Evolutionary conservation across 2,888 invertebrate species (phyloP), one percentile per base, ranked within the genome.

Genomic region (Hirtodrosophila trivittata): DNA sequence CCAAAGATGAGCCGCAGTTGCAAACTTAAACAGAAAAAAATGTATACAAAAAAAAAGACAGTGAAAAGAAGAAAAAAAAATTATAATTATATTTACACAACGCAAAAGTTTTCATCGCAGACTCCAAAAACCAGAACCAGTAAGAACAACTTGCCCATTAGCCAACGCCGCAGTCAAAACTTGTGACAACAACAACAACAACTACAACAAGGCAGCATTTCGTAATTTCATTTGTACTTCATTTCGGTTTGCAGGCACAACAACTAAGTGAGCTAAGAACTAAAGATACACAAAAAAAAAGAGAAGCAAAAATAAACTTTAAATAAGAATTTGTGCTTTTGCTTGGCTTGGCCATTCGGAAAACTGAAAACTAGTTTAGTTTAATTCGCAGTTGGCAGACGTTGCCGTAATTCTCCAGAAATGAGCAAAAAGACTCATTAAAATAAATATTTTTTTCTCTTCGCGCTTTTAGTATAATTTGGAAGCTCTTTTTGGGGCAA

Each of bases 291-390:
- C 14, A 28, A 43, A 30, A 26, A 16, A 49, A 14, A 32, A 42
- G 51, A 43, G 16, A 51, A 50, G 45, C 46, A 43, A 25, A 26
- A 41, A 43, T 35, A 38, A 12, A 37, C 33, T 32, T 55, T 26
- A 52, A 68, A 51, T 72, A 57, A 43, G 60, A 68, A 76, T 78
- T 63, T 68, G 33, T 21, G 55, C 50, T 56, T 62, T 52, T 47
- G 50, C 16, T 33, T 21, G 32, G 50, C 16, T 33, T 21, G 32
- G 13, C 46, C 43, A 49, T 50, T 77, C 41, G 51, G 64, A 58
- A 81, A 78, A 77, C 62, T 47, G 54, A 67, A 82, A 78, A 85
- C 78, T 68, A 78, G 78, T 78, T 85, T 85, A 60, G 83, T 66
- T 77, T 59, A 68, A 60, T 75, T 68, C 64, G 71, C 74, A 64